Percentiles rank a stretch among this genome's conserved stretches.
Evolutionary conservation across 2,797 vertebrate genomes (phyloP).

Genomic region (Tamandua tetradactyla): DNA sequence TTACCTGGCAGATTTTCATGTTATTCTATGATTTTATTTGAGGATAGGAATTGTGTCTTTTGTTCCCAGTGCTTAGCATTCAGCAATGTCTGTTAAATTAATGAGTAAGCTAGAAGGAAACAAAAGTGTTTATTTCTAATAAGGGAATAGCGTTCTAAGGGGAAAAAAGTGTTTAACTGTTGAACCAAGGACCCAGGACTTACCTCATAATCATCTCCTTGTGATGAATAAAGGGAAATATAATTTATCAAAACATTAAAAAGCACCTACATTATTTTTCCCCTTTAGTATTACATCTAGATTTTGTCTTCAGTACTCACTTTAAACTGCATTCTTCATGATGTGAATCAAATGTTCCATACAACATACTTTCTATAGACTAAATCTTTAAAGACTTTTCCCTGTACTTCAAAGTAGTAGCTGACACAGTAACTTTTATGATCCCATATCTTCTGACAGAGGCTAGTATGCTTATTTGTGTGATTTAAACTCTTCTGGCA

Average conservation of each 20-base stretch:
- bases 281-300: not conserved
- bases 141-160: not conserved
- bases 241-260: not conserved
- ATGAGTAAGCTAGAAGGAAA: not conserved
- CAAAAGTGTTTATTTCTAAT: not conserved
- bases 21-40: not conserved
- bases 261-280: not conserved
- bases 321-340: slow-evolving; percentile 37
- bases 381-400: slow-evolving; percentile 10
- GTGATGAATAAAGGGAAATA: not conserved
- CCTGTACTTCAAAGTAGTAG: not conserved
- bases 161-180: not conserved
- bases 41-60: not conserved
- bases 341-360: slow-evolving; percentile 15
- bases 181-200: not conserved
- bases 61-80: not conserved
- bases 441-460: not conserved
- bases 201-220: not conserved
- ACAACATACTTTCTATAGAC: not conserved
- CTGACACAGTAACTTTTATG: not conserved
- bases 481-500: not conserved
- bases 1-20: not conserved
- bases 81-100: not conserved
- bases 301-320: not conserved
- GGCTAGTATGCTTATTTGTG: not conserved